A percentile compares a stretch with the other conserved stretches of the same genome.
These are phyloP conservation scores for Chrysolina haemoptera DNA, from an alignment of 2,888 invertebrate species.

Conservation along the genomic window DNA sequence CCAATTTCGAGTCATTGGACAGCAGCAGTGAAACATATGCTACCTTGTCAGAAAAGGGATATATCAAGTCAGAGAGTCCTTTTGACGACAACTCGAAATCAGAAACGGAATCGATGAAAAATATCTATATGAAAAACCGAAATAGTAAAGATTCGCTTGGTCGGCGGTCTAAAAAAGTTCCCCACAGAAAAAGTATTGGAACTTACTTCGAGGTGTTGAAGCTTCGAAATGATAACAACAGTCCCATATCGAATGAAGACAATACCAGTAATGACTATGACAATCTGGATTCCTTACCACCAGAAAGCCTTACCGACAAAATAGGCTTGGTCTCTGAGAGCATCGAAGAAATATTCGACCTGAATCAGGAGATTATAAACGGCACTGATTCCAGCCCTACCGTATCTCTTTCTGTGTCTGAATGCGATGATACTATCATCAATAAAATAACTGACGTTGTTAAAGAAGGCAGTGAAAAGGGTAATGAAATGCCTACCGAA, in stretches of 20 bases:
- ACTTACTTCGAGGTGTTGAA: slow-evolving; percentile 69
- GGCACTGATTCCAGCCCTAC: slow-evolving; percentile 71
- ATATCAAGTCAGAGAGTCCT: slow-evolving; percentile 56
- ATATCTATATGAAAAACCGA: slow-evolving; percentile 61
- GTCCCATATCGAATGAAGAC: slow-evolving; percentile 72
- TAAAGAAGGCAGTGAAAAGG: slow-evolving; percentile 28
- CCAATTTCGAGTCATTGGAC: slow-evolving; percentile 67
- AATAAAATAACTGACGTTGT: slow-evolving; percentile 44
- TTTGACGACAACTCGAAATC: slow-evolving; percentile 50
- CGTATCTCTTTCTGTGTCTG: slow-evolving; percentile 74
- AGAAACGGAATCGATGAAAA: slow-evolving; percentile 54
- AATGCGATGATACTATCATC: slow-evolving; percentile 69
- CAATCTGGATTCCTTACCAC: slow-evolving; percentile 64
- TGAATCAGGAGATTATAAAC: slow-evolving; percentile 67
- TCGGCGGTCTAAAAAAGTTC: slow-evolving; percentile 60
- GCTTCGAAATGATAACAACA: slow-evolving; percentile 64
- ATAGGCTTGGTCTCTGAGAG: slow-evolving; percentile 73
- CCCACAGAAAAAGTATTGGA: slow-evolving; percentile 65
- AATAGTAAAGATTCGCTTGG: slow-evolving; percentile 62
- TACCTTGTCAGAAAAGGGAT: slow-evolving; percentile 64
- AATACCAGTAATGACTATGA: slow-evolving; percentile 72
- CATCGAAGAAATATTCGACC: slow-evolving; percentile 72
- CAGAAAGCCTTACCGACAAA: slow-evolving; percentile 74
- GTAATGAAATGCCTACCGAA: background rate
- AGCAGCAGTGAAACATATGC: slow-evolving; percentile 68